phyloP scores from a whole-genome alignment of 2,888 invertebrate genomes.

The Caenorhabditis doughertyi region DNA sequence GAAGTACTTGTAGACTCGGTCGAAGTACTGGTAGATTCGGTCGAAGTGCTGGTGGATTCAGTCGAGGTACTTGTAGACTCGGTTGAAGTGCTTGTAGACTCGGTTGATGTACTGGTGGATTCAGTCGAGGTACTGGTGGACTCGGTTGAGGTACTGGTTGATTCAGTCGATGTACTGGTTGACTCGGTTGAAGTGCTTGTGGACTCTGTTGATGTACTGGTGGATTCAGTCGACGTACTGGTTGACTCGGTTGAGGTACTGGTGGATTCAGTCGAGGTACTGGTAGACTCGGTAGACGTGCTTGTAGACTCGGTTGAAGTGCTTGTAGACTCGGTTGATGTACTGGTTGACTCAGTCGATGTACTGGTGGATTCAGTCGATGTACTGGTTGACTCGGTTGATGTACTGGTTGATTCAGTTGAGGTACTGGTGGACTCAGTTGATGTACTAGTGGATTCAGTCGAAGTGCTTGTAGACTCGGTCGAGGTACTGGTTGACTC shows the following conservation, averaged over 20 bases:
- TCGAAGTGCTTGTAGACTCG: background rate
- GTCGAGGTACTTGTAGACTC: conserved; percentile 27
- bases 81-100: conserved; percentile 7
- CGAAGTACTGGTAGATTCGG: conserved; percentile 35
- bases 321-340: conserved; percentile 22
- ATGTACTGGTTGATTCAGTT: conserved; percentile 19
- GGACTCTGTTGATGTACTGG: conserved; percentile 38
- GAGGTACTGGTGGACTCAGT: conserved; percentile 28
- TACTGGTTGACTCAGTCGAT: conserved; percentile 9
- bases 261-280: conserved; percentile 28
- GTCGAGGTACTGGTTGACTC: conserved; percentile 14
- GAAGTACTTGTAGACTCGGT: conserved; percentile 40
- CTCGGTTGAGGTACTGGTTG: conserved; percentile 18
- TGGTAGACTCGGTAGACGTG: conserved; percentile 8
- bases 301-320: conserved; percentile 31
- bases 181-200: conserved; percentile 33
- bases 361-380: conserved; percentile 31
- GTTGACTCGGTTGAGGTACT: conserved; percentile 35
- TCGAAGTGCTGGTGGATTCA: conserved; percentile 24
- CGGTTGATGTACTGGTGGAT: conserved; percentile 30
- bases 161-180: conserved; percentile 22
- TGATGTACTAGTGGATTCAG: conserved; percentile 18
- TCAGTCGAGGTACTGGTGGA: conserved; percentile 12
- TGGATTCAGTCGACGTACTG: conserved; percentile 20
- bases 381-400: conserved; percentile 8